Base-by-base conservation (phyloP, 2,888 invertebrate genomes). In the Netelia fuscicornis region DNA sequence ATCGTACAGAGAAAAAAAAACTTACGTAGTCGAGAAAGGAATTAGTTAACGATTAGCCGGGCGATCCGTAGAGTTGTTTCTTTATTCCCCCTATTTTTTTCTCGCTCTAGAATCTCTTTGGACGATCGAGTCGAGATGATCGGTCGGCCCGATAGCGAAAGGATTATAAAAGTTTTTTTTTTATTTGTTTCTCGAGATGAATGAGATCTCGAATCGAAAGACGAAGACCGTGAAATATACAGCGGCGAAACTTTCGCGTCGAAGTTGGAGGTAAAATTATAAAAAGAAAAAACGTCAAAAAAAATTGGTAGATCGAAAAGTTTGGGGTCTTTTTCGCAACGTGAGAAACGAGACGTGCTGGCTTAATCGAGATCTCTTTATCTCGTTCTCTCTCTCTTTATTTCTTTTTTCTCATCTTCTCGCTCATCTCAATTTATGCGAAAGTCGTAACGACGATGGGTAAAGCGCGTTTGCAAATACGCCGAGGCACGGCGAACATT, bases 81-180 rank as follows among this genome's bases (percentile, higher is more conserved):
- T 9, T 58, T 58, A 17, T 20, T 9, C 6, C n/a, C 1, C 60
- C 78, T 13, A 52, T 67, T 54, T 60, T 67, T 48, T 9, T 44
- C 56, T 48, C 48, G 20, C 30, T 30, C 56, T 56, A 11, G 2
- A 25, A 20, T 17, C 30, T 44, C 54, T 37, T 37, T 44, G 44
- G 64, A 20, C 17, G 70, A 48, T 37, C 37, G 30, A 23, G 42
- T 64, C 71, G 23, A 20, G 68, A 68, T 68, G 30, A 25, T 71
- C 71, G 30, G 11, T 58, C 48, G 25, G 42, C 44, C 60, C 52
- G 52, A 67, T 44, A 72, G 48, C 56, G 54, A 44, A 62, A 70
- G 83, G 70, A 75, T 79, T 75, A 79, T 75, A 75, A 75, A 74
- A 83, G 79, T 83, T 83, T 64, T 23, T 67, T 67, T 62, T 17